Evolutionary conservation across 2,888 invertebrate genomes (phyloP).

Genomic region (Andrena dorsata): DNA sequence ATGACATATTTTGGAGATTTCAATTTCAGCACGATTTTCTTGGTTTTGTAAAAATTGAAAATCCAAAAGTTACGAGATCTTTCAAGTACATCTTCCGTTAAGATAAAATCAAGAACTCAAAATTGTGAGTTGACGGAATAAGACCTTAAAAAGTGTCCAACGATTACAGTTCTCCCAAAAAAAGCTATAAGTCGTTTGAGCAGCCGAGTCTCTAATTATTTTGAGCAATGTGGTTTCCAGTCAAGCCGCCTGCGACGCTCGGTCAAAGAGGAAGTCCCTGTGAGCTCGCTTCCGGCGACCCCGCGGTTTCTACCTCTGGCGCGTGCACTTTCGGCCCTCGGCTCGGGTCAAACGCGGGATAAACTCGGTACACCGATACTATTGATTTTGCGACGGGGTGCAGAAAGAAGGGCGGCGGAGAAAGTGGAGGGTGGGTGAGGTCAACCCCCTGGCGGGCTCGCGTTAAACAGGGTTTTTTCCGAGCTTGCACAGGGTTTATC

Average conservation of each 20-base stretch:
- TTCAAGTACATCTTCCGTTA: neutral
- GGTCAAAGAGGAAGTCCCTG: neutral
- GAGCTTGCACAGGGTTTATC: constrained; percentile 55
- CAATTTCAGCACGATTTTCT: no score
- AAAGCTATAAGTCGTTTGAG: no score
- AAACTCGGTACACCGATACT: constrained; percentile 69
- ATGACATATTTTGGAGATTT: no score
- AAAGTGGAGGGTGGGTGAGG: constrained; percentile 66
- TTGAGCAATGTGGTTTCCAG: neutral
- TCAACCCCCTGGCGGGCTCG: constrained; percentile 62
- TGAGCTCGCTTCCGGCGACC: constrained; percentile 8
- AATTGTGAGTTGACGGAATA: no score
- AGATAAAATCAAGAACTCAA: no score
- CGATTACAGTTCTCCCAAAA: no score
- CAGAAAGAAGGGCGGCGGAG: constrained; percentile 54
- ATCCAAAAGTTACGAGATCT: no score
- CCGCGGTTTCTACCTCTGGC: neutral
- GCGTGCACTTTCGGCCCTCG: constrained; percentile 54
- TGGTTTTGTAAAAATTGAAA: no score
- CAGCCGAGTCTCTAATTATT: neutral
- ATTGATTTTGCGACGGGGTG: constrained; percentile 70
- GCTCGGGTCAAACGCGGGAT: constrained; percentile 60
- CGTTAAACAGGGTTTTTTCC: constrained; percentile 54
- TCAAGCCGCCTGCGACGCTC: neutral
- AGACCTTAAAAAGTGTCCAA: no score